phyloP scores from a whole-genome alignment of 2,113 vertebrate species.

The Myotis davidii region DNA sequence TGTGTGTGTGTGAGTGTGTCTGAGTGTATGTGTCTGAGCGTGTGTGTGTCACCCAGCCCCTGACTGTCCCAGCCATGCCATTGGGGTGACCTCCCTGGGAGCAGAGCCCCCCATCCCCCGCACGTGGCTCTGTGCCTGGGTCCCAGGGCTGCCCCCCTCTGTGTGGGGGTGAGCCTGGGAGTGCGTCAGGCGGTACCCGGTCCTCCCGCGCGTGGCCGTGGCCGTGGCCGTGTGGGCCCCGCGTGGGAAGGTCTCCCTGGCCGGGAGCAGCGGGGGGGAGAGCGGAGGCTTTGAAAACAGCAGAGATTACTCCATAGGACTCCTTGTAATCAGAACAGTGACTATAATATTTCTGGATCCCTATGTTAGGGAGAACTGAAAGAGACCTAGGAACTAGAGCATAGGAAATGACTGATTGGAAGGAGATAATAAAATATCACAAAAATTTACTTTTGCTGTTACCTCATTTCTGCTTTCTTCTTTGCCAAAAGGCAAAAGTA shows the following conservation, averaged over 20 bases:
- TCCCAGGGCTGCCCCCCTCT: neutral
- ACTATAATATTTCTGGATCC: neutral
- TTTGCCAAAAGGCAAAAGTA: neutral
- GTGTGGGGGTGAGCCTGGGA: rapidly evolving
- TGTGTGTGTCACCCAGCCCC: neutral
- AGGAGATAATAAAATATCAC: neutral
- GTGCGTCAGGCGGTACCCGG: neutral
- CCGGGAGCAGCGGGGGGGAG: rapidly evolving
- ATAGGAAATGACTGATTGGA: neutral
- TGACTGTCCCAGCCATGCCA: neutral
- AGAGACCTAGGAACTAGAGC: neutral
- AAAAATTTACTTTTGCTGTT: neutral
- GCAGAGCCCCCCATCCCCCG: neutral
- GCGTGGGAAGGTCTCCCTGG: neutral
- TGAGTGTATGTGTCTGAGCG: neutral
- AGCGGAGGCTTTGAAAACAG: neutral
- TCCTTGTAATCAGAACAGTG: neutral
- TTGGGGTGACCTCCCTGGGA: neutral
- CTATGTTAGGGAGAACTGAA: neutral
- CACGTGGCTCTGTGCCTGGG: neutral
- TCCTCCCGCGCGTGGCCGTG: neutral
- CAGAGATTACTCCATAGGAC: neutral
- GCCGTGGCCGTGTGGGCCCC: neutral
- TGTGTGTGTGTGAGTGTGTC: too few relatives aligned
- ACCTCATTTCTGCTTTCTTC: neutral